Evolutionary conservation across 1,140 invertebrate genomes (phyloP), one percentile per base, ranked within the genome.

Genomic region (Sarcophaga peregrina): DNA sequence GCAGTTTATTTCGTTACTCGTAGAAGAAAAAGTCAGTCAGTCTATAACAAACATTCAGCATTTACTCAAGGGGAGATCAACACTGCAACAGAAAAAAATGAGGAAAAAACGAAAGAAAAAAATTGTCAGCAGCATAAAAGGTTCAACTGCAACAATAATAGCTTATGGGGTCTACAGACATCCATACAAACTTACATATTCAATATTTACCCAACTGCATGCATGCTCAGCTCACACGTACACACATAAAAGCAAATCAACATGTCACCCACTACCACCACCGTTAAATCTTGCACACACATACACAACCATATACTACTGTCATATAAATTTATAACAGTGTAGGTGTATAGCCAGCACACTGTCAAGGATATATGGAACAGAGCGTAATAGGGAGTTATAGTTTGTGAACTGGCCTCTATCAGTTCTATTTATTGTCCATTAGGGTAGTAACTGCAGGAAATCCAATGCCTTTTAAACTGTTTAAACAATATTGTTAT

Each of bases 21-120:
- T 25, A 68, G 17, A 25, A 68, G 20, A 58, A 37, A 37, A 37
- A 37, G 25, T 37, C 25, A 37, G 25, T 6, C 13, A 58, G 54
- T 58, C 54, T 58, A 58, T 58, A 58, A 58, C 54, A 58, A 58
- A 68, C n/a, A 68, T 68, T 25, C 20, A 68, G n/a, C n/a, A 25
- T 68, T 68, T 68, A 68, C 62, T 68, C 62, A 68, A 68, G 62
- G 62, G 62, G 62, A 68, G 62, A 68, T 25, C 8, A 58, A 58
- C 62, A 68, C 17, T 8, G n/a, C 62, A 25, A 25, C 17, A 68
- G 10, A 15, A 68, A 68, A 62, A n/a, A 37, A 37, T 2, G 4
- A 37, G 4, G 4, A 37, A 4, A 4, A 37, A 37, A 37, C 25
- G 25, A 37, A 37, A 37, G 25, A 37, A 37, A 37, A 37, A 37